phyloP scores from a whole-genome alignment of 2,113 vertebrate genomes.

The Procavia capensis region DNA sequence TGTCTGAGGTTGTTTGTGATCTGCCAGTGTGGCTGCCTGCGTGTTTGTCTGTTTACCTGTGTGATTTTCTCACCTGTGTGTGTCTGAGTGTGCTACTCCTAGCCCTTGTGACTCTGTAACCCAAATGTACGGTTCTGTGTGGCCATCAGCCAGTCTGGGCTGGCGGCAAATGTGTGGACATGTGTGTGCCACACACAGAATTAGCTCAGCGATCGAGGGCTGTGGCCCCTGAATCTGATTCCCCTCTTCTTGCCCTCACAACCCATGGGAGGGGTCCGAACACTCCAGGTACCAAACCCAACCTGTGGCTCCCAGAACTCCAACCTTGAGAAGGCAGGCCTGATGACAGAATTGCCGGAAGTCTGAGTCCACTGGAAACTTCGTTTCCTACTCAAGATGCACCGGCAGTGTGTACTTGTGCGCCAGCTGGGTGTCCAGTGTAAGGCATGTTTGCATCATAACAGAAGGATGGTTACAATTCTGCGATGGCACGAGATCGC shows the following conservation, averaged over 20 bases:
- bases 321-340: background rate
- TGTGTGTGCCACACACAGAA: background rate
- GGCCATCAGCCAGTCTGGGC: background rate
- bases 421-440: background rate
- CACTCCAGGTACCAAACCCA: background rate
- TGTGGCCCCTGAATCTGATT: background rate
- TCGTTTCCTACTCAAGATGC: background rate
- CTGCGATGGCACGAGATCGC: background rate
- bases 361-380: background rate
- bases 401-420: background rate
- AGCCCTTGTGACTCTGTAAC: background rate
- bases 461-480: background rate
- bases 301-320: background rate
- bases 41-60: background rate
- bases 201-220: background rate
- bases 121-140: background rate
- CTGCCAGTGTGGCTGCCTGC: background rate
- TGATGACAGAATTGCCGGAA: too few relatives aligned
- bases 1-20: background rate
- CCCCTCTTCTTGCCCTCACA: background rate
- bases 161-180: background rate
- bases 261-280: background rate
- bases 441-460: background rate
- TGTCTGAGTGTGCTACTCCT: background rate
- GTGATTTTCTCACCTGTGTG: background rate